A percentile compares a stretch with the other conserved stretches of the same genome.
phyloP scores from a whole-genome alignment of 1,140 invertebrate species.

The Calosoma granatense region DNA sequence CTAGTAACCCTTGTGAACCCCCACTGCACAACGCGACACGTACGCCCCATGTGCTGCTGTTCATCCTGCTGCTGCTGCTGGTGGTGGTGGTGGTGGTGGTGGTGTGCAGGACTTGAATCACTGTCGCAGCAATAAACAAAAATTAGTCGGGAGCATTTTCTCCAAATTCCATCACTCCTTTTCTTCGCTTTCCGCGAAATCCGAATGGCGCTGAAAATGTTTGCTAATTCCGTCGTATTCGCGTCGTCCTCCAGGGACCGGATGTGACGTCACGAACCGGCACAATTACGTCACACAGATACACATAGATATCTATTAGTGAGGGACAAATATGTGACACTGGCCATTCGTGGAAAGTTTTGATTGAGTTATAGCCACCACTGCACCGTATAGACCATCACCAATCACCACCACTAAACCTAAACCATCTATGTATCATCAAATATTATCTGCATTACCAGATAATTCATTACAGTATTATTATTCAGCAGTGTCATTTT shows the following conservation, averaged over 20 bases:
- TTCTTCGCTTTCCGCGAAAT: not conserved
- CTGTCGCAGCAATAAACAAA: slow-evolving; percentile 7
- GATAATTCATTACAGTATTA: too few species aligned
- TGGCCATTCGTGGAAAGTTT: not conserved
- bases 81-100: not conserved
- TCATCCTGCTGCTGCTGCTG: not conserved
- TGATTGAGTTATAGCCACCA: not conserved
- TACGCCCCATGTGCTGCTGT: too few species aligned
- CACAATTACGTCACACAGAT: slow-evolving; percentile 30
- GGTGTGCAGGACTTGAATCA: not conserved
- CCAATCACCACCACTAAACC: too few species aligned
- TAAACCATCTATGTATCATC: too few species aligned
- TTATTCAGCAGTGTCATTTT: too few species aligned
- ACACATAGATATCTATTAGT: slow-evolving; percentile 30
- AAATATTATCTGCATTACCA: too few species aligned
- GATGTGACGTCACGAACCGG: slow-evolving; percentile 26
- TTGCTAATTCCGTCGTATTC: slow-evolving; percentile 5
- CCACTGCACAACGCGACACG: not conserved
- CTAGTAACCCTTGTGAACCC: not conserved
- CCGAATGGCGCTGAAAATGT: not conserved
- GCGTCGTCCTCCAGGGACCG: slow-evolving; percentile 13
- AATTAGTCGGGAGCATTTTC: not conserved
- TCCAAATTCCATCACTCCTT: slow-evolving; percentile 2
- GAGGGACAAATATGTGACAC: slow-evolving; percentile 26
- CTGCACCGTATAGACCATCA: too few species aligned